Base-by-base conservation (phyloP, 2,797 vertebrate species). In the Megaceryle alcyon region DNA sequence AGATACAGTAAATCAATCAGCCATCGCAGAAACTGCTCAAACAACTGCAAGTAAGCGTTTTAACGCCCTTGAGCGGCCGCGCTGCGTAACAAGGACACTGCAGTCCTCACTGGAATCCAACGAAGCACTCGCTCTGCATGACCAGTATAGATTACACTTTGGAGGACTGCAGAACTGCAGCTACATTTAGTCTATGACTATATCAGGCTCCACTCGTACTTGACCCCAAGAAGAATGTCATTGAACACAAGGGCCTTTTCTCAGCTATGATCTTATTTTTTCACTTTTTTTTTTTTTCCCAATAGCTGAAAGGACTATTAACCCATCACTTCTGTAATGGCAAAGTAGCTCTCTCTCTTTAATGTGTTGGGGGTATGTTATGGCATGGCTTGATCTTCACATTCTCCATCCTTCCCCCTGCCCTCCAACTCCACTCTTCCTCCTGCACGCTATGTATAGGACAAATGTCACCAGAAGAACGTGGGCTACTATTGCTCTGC, bases 1-100 rank as follows among this genome's bases (percentile, higher is more conserved):
- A 94, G 90, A 94, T 97, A 15, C 94, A 97, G 88, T 96, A 95
- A 98, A 97, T 98, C 97, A 98, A 95, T 98, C 97, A n/a, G 70
- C 91, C 86, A 69, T 22, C 41, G 2, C 43, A 80, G 94, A 76
- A 89, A 78, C 76, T 2, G 69, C 82, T 95, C 83, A 5, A 63
- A 90, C 82, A 94, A 97, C 96, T 97, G 97, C 98, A 92, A 92
- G 95, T 39, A 95, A 97, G 96, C 96, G 86, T 76, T 95, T 93
- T 29, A 76, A 35, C 43, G 79, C 72, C 82, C 90, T 86, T 28
- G 92, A 57, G 92, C 81, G 33, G 91, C 75, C 87, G 41, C 26
- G 5, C 80, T 10, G 73, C 7, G 13, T 26, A 41, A 53, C 92
- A 95, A 97, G 96, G 97, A 95, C 93, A 96, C 94, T 83, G 90